Percentiles rank a stretch among this genome's conserved stretches.
Conservation (phyloP, 2,888 invertebrate genomes). For the Thumatha senex region DNA sequence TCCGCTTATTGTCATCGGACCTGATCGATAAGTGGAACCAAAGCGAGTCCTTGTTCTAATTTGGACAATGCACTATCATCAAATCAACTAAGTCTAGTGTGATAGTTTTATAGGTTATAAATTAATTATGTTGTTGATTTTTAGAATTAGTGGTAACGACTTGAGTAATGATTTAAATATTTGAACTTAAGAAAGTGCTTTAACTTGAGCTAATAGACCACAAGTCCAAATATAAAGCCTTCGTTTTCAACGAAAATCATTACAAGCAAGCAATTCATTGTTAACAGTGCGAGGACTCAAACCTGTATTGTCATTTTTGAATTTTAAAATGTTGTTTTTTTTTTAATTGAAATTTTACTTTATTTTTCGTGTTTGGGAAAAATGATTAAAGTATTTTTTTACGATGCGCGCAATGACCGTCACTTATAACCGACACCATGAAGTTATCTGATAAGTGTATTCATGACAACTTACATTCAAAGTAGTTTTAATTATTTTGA, state of each 20-base stretch:
- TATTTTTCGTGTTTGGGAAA: no score
- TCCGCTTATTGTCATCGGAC: conserved; percentile 73
- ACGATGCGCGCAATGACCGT: no score
- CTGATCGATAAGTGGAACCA: conserved; percentile 62
- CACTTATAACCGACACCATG: no score
- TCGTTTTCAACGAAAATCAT: background rate
- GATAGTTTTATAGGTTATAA: conserved; percentile 6
- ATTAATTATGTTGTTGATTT: background rate
- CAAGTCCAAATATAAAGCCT: background rate
- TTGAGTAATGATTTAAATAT: no score
- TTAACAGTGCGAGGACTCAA: no score
- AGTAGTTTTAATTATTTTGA: no score
- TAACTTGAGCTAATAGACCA: background rate
- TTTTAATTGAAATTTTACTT: no score
- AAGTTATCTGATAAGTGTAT: no score
- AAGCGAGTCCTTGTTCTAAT: conserved; percentile 63
- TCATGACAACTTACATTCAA: no score
- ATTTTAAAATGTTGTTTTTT: no score
- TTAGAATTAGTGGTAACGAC: background rate
- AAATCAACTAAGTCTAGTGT: conserved; percentile 5
- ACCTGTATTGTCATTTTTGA: no score
- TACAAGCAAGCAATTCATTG: background rate
- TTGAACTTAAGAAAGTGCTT: background rate
- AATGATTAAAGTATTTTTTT: no score
- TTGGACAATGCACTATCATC: conserved; percentile 40